Evolutionary conservation across 1,140 invertebrate species (phyloP).

Genomic region (Nomia melanderi): DNA sequence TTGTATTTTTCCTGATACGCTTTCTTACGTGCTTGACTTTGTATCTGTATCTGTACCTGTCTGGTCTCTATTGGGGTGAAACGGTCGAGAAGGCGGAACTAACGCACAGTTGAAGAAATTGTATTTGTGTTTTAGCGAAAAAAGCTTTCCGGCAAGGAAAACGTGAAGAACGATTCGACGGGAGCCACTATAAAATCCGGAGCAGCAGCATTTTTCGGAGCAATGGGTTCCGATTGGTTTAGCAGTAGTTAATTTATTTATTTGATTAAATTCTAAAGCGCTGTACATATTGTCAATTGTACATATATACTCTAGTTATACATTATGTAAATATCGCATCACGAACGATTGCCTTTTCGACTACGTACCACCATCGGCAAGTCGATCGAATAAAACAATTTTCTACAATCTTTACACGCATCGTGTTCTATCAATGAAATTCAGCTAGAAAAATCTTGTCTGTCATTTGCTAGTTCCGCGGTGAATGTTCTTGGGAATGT

Average conservation of each 20-base stretch:
- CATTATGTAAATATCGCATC: slow-evolving; percentile 50
- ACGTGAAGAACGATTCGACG: slow-evolving; percentile 73
- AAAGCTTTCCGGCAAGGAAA: slow-evolving; percentile 70
- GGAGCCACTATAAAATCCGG: slow-evolving; percentile 83
- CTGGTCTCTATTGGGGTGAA: neutral
- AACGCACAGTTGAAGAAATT: neutral
- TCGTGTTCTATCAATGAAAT: neutral
- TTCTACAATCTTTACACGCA: slow-evolving; percentile 28
- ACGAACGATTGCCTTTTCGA: slow-evolving; percentile 37
- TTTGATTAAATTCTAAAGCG: neutral
- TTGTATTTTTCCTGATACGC: neutral
- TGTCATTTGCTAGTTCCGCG: too few relatives aligned
- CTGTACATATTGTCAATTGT: slow-evolving; percentile 50
- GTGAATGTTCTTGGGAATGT: too few relatives aligned
- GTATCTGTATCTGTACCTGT: neutral
- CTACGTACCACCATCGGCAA: neutral
- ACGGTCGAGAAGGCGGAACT: neutral
- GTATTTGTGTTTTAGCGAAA: slow-evolving; percentile 67
- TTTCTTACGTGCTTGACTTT: neutral
- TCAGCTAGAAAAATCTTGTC: too few relatives aligned
- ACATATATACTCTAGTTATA: slow-evolving; percentile 27
- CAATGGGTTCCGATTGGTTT: slow-evolving; percentile 90
- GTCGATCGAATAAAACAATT: slow-evolving; percentile 43
- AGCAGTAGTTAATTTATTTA: slow-evolving; percentile 74
- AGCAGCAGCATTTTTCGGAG: slow-evolving; percentile 89